These are phyloP conservation scores for Coregonus sp. DNA, from an alignment of 2,797 vertebrate species.

Conservation along the genomic window DNA sequence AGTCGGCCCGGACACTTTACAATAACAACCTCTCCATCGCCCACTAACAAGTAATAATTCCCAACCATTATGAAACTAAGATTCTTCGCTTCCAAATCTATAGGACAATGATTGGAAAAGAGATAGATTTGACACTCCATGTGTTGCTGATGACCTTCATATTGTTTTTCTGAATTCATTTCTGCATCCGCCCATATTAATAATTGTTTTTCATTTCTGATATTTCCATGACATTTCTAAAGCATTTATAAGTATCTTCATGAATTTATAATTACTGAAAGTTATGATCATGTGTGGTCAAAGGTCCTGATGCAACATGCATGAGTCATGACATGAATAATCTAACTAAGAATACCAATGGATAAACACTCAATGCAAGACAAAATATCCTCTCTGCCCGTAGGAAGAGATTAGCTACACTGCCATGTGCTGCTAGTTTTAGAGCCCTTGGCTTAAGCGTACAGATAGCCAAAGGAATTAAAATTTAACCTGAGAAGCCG, in stretches of 20 bases:
- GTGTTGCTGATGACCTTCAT: background rate
- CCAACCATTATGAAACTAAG: background rate
- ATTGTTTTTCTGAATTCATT: background rate
- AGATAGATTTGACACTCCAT: background rate
- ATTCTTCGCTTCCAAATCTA: background rate
- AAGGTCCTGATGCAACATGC: background rate
- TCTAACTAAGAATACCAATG: background rate
- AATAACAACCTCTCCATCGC: background rate
- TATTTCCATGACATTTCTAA: background rate
- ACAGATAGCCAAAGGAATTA: slow-evolving; percentile 10
- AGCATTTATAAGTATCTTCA: background rate
- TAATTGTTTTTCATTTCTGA: background rate
- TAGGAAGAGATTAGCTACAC: background rate
- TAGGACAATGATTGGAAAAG: background rate
- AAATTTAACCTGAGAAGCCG: slow-evolving; percentile 32
- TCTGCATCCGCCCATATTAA: background rate
- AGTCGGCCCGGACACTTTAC: background rate
- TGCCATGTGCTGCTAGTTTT: background rate
- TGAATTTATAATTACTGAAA: background rate
- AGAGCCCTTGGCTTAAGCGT: background rate
- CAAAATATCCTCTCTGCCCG: background rate
- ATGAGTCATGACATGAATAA: background rate
- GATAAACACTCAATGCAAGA: background rate
- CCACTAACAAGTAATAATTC: background rate
- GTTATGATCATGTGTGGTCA: background rate